Base-by-base conservation (phyloP, 2,113 vertebrate genomes). In the Dolichallabes microphthalmus region DNA sequence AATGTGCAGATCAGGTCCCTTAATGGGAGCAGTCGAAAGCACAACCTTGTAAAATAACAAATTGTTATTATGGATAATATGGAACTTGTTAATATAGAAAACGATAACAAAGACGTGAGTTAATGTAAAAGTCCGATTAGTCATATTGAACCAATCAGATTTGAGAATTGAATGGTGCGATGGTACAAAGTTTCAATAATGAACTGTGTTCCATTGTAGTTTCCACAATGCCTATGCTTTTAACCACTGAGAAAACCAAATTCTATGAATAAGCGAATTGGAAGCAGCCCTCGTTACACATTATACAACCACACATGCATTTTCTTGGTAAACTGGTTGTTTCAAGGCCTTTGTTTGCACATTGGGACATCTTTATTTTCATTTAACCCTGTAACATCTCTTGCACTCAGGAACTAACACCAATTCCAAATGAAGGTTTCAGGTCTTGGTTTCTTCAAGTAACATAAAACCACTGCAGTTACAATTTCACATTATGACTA, bases 101-200 rank as follows among this genome's bases (percentile, higher is more conserved):
- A 35, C n/a, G 6, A 15, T 30, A 66, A 30, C 2, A 12, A 14
- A 27, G 2, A 9, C 4, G 63, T 6, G 27, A n/a, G 14, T 66
- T 66, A 5, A 69, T 69, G 5, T 71, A 22, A 39, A 32, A 15
- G 17, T 19, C 15, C 32, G 64, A 68, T 68, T 8, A 20, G 9
- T 69, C 66, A 68, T 69, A 69, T 69, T 32, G 22, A 35, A 39
- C 68, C 32, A 71, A 71, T 71, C 68, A 11, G 32, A 71, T 69
- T 35, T 69, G 66, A 35, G 66, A 32, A 35, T 32, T 32, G 2
- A 32, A 68, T 15, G 8, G 14, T 2, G 15, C 27, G 2, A 14
- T 8, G 27, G 14, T 17, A 17, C 17, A 25, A 66, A 32, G 30
- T 14, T 66, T 66, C 27, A 66, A 32, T 15, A 30, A 32, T 68